phyloP scores from a whole-genome alignment of 2,113 vertebrate species.

The Labeo rohita region DNA sequence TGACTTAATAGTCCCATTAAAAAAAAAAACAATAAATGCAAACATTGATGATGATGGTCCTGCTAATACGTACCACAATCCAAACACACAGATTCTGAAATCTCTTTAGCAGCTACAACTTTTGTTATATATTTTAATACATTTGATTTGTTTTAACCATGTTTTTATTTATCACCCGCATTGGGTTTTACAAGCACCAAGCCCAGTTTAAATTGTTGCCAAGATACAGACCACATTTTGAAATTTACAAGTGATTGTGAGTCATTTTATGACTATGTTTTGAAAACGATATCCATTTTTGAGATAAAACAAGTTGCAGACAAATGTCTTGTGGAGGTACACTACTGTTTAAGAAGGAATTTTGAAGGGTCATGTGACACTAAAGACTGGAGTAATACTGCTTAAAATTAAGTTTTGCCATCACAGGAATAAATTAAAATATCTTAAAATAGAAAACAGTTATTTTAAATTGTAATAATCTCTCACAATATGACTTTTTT shows the following conservation, averaged over 20 bases:
- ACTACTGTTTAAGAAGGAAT: background rate
- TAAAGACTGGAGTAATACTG: no score
- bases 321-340: background rate
- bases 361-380: background rate
- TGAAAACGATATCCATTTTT: background rate
- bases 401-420: background rate
- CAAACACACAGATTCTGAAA: constrained; percentile 7
- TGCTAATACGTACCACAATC: background rate
- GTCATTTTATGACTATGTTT: background rate
- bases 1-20: background rate
- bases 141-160: background rate
- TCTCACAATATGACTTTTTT: no score
- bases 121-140: background rate
- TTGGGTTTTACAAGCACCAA: constrained; percentile 3
- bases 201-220: background rate
- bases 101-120: background rate
- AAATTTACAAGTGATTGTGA: background rate
- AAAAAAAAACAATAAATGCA: background rate
- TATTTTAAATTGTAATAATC: no score
- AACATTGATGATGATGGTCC: background rate
- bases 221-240: background rate
- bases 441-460: no score
- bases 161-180: background rate
- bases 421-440: background rate
- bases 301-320: background rate